phyloP scores from a whole-genome alignment of 1,140 invertebrate species.

The Teleogryllus occipitalis region DNA sequence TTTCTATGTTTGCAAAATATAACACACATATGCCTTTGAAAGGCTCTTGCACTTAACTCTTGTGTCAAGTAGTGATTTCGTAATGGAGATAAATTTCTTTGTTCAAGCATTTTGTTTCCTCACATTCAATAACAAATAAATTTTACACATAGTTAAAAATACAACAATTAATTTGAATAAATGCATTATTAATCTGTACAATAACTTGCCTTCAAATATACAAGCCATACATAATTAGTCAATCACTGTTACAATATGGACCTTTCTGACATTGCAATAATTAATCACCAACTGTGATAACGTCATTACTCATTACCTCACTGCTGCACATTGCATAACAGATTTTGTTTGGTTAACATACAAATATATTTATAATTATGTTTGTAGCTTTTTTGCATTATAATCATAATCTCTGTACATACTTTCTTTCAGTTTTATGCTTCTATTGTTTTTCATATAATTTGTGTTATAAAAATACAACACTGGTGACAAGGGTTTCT shows the following conservation, averaged over 20 bases:
- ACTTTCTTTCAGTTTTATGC: constrained; percentile 6
- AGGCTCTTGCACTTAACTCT: constrained; percentile 7
- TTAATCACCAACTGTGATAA: neutral
- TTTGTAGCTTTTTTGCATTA: neutral
- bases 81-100: constrained; percentile 15
- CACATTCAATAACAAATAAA: constrained; percentile 11
- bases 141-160: constrained; percentile 9
- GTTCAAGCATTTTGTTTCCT: constrained; percentile 13
- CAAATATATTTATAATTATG: constrained; percentile 8
- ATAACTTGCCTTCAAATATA: neutral
- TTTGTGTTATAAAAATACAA: neutral
- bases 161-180: constrained; percentile 9
- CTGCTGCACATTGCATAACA: neutral
- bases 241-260: neutral
- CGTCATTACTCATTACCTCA: neutral
- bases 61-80: constrained; percentile 15
- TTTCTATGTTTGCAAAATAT: constrained; percentile 21
- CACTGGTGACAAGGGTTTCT: neutral
- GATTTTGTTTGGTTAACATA: neutral
- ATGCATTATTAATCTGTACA: neutral
- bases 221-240: constrained; percentile 1
- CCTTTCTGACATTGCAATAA: neutral
- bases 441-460: neutral
- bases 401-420: neutral
- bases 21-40: constrained; percentile 17